Conservation (phyloP, 2,888 invertebrate species). For the Liodrosophila aerea region DNA sequence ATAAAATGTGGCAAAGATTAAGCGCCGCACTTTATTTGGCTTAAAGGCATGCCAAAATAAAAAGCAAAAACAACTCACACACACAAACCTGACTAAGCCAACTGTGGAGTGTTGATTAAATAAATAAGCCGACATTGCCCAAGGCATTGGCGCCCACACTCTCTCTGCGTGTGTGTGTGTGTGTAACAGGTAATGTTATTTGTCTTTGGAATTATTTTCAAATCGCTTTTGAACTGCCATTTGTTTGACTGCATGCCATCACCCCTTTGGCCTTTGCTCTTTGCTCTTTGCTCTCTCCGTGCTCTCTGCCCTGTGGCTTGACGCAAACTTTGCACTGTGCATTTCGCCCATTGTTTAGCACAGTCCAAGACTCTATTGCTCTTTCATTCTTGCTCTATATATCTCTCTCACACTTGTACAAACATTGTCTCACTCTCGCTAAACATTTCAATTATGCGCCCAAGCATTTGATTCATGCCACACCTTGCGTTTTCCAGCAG, state of each 20-base stretch:
- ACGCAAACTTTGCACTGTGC: slow-evolving; percentile 52
- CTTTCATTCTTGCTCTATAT: not conserved
- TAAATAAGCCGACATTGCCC: slow-evolving; percentile 71
- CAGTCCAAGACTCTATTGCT: slow-evolving; percentile 3
- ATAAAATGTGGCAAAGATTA: slow-evolving; percentile 78
- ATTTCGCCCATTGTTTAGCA: slow-evolving; percentile 39
- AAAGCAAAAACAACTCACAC: slow-evolving; percentile 8
- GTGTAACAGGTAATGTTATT: slow-evolving; percentile 68
- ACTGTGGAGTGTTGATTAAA: slow-evolving; percentile 76
- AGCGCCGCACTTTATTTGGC: slow-evolving; percentile 78
- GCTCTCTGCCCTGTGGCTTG: slow-evolving; percentile 20
- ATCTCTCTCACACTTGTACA: not conserved
- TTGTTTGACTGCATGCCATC: slow-evolving; percentile 49
- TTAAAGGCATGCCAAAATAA: slow-evolving; percentile 65
- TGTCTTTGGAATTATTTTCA: slow-evolving; percentile 78
- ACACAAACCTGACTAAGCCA: slow-evolving; percentile 61
- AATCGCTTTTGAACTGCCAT: slow-evolving; percentile 72
- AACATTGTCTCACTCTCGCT: not conserved
- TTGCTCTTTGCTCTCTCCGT: slow-evolving; percentile 30
- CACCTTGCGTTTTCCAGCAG: slow-evolving; percentile 2
- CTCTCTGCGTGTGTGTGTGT: slow-evolving; percentile 8
- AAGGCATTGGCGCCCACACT: slow-evolving; percentile 29
- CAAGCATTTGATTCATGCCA: slow-evolving; percentile 40
- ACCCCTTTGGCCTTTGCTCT: slow-evolving; percentile 26
- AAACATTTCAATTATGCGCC: slow-evolving; percentile 60